Base-by-base conservation (phyloP, 2,113 vertebrate species). In the Rhinolophus sinicus region DNA sequence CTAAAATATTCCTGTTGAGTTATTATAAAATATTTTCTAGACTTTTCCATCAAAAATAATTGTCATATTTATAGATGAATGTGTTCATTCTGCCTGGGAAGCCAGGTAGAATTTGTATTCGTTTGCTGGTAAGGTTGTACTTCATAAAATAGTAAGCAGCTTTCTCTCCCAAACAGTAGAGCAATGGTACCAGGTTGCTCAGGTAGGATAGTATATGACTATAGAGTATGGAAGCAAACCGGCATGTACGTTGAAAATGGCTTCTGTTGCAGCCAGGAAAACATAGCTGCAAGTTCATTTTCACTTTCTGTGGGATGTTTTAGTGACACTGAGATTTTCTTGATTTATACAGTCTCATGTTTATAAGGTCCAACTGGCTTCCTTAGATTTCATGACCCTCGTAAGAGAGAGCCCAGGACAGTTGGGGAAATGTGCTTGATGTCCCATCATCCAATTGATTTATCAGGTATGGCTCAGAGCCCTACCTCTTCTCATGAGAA, bases 61-160 rank as follows among this genome's bases (percentile, higher is more conserved):
- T 64, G 62, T 73, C 28, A 30, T 38, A 52, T 90, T 88, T 81
- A 67, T 85, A 85, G 88, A 38, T 82, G 78, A 90, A 35, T 30
- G 2, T 47, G 47, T 73, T 73, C 65, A 76, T 96, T 94, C 73
- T 60, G 28, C n/a, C 87, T 30, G 60, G 62, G 33, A 93, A 85
- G 11, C 44, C 13, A 52, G 64, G 16, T 67, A 82, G 70, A 33
- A 35, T 62, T 40, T 90, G 26, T 21, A 58, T n/a, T 77, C 28
- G 21, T 56, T 96, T 94, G 8, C 4, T 60, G 18, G 56, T 40
- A 22, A 60, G 62, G 73, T 86, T 88, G 38, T 62, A 5, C 2
- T 81, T 65, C 18, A 6, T 40, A 85, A 60, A 33, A 64, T 18
- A 22, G 44, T 12, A 38, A 56, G 70, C 9, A 62, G 1, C 18